Base-by-base conservation (phyloP, 2,888 invertebrate species). In the Bembecia ichneumoniformis region DNA sequence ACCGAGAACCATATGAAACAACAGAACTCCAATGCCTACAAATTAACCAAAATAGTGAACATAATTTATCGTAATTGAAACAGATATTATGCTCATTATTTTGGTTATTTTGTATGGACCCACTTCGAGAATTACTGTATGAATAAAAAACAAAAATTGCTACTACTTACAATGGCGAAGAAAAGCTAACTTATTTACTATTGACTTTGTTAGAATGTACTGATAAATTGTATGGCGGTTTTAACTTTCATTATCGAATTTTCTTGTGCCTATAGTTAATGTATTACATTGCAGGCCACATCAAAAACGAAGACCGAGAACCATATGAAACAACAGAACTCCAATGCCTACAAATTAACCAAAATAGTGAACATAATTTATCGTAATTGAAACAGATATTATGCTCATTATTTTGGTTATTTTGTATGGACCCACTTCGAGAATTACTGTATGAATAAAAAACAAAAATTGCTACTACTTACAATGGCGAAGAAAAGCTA, bases 81-180 rank as follows among this genome's bases (percentile, higher is more conserved):
- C 71, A 76, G 83, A 84, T 84, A n/a, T n/a, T n/a, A 87, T 87
- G 87, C 86, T 72, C 82, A 73, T 81, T 82, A 84, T 77, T 82
- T 80, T 81, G n/a, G n/a, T n/a, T 80, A 81, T 74, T 72, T 81
- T 83, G 81, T 74, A 68, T 61, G 82, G 80, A 71, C 52, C 58
- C 13, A 57, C 84, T 51, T 46, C 78, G 47, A n/a, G 1, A 34
- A 4, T 4, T n/a, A n/a, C 11, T 36, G 5, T 5, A 20, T 20
- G 5, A 3, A 3, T n/a, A 5, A 20, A 20, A 5, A 20, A 20
- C 1, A 28, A 0, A 28, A 28, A 9, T n/a, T 28, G 3, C 13
- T 0, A 13, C 2, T 11, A 40, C 1, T 1, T 5, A 28, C 3
- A 2, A 9, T 2, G 28, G 28, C 28, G 7, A 28, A 28, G 9